Conservation (phyloP, 2,888 invertebrate genomes). For the Muscina levida region DNA sequence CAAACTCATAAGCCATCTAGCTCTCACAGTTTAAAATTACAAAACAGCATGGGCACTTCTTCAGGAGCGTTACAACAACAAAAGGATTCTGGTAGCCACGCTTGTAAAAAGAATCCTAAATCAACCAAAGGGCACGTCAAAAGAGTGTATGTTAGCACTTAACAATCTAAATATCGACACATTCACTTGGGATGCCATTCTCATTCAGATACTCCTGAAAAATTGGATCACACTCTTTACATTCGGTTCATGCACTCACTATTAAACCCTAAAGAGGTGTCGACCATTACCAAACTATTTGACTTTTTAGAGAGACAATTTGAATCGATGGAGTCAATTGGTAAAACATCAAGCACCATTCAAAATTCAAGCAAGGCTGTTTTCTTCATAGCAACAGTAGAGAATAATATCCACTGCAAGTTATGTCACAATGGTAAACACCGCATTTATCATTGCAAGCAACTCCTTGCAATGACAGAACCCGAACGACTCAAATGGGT, state of each 20-base stretch:
- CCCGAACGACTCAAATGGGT: constrained; percentile 13
- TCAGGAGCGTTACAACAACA: constrained; percentile 35
- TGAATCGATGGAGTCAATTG: not conserved
- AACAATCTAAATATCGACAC: not conserved
- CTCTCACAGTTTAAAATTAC: constrained; percentile 31
- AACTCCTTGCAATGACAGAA: constrained; percentile 15
- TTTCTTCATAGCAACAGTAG: not conserved
- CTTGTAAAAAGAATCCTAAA: not conserved
- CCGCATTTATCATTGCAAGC: constrained; percentile 1
- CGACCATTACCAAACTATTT: not conserved
- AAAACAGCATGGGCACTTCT: constrained; percentile 17
- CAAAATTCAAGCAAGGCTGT: not conserved
- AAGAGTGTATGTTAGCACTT: not conserved
- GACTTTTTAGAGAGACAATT: constrained; percentile 3
- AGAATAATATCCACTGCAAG: not conserved
- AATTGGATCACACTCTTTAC: not conserved
- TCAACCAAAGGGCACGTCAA: not conserved
- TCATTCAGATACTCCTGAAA: not conserved
- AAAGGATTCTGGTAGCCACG: constrained; percentile 19
- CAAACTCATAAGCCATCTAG: not conserved
- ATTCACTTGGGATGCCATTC: not conserved
- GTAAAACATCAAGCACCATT: not conserved
- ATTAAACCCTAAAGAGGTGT: not conserved
- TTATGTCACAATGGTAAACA: constrained; percentile 10
- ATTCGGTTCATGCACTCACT: not conserved